Evolutionary conservation across 2,888 invertebrate genomes (phyloP).

Genomic region (Creontiades dilutus): DNA sequence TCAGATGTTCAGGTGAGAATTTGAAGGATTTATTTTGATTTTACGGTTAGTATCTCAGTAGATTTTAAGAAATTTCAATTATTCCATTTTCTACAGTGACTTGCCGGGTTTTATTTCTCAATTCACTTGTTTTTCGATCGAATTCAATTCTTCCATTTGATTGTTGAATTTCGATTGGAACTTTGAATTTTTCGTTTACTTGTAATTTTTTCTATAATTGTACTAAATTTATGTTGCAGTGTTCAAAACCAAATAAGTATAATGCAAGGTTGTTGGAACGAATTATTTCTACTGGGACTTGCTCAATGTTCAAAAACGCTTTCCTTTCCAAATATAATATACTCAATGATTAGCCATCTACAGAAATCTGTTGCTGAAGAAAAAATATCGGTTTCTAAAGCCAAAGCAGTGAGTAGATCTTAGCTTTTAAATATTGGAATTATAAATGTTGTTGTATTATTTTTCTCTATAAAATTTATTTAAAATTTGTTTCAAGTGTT

Average conservation of each 20-base stretch:
- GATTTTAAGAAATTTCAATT: no score
- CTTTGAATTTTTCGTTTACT: no score
- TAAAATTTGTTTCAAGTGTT: no score
- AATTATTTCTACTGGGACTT: conserved; percentile 93
- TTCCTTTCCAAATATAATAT: conserved; percentile 89
- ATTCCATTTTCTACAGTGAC: not conserved
- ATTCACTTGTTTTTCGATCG: no score
- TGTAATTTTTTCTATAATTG: no score
- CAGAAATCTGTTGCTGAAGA: conserved; percentile 87
- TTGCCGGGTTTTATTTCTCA: no score
- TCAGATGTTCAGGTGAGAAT: conserved; percentile 85
- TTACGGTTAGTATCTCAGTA: not conserved
- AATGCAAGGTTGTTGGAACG: conserved; percentile 94
- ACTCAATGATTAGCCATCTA: conserved; percentile 89
- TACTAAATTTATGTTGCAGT: conserved; percentile 79
- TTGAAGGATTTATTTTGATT: not conserved
- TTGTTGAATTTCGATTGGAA: no score
- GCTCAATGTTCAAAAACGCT: conserved; percentile 91
- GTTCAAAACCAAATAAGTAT: conserved; percentile 90
- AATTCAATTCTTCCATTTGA: no score
- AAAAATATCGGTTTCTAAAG: conserved; percentile 87
- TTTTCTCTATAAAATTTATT: no score
- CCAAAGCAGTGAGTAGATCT: conserved; percentile 79
- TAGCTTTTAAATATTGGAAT: no score
- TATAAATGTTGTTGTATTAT: no score